Evolutionary conservation across 64 coral and sea anemone species (phyloP).

Genomic region (Catalaphyllia jardinei): DNA sequence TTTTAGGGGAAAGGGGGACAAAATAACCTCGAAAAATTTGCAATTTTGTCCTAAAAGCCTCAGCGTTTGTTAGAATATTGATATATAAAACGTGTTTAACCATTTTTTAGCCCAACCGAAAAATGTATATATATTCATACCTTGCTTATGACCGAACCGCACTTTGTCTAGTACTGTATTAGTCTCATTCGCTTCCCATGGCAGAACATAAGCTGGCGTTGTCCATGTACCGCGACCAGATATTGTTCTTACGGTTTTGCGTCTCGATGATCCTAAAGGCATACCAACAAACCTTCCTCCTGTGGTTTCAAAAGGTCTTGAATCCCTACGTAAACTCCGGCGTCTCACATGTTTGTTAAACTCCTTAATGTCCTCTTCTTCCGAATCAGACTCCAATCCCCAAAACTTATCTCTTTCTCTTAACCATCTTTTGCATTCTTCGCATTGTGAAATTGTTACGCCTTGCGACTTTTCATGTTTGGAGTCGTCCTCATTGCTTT

Average conservation of each 20-base stretch:
- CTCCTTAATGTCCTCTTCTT: conserved; percentile 12
- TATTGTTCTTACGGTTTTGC: not conserved
- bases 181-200: not conserved
- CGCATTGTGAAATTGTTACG: not conserved
- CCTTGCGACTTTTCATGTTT: not conserved
- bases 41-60: too few species aligned
- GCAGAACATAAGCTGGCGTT: not conserved
- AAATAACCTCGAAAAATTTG: too few species aligned
- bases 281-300: not conserved
- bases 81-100: too few species aligned
- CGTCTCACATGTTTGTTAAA: not conserved
- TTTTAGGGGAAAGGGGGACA: too few species aligned
- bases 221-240: conserved; percentile 23
- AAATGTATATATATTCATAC: not conserved
- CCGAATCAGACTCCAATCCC: conserved; percentile 45
- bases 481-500: too few species aligned
- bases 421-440: not conserved
- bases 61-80: too few species aligned
- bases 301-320: not conserved
- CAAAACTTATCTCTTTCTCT: conserved; percentile 35
- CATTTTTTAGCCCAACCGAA: too few species aligned
- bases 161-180: not conserved
- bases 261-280: not conserved
- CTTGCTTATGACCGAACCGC: conserved; percentile 14
- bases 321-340: not conserved